Percentiles rank a stretch among this genome's conserved stretches.
These are phyloP conservation scores for Drosophila nigrodunni DNA, from an alignment of 1,140 invertebrate genomes.

Conservation along the genomic window DNA sequence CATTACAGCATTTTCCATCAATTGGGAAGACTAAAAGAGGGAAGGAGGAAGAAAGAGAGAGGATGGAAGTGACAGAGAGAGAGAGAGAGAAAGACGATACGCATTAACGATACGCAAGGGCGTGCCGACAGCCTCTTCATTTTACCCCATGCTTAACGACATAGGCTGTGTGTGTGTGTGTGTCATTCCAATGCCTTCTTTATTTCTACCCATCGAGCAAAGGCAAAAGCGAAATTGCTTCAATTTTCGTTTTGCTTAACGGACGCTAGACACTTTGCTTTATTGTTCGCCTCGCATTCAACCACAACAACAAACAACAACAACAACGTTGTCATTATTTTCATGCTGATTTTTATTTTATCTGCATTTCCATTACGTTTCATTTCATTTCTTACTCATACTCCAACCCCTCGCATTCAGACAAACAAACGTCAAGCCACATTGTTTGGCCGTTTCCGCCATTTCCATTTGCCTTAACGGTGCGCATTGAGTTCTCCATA, in stretches of 20 bases:
- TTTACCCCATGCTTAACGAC: slow-evolving; percentile 76
- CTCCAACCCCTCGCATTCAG: slow-evolving; percentile 8
- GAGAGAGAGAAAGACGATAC: slow-evolving; percentile 28
- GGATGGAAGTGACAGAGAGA: not conserved
- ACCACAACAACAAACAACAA: slow-evolving; percentile 18
- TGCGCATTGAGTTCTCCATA: slow-evolving; percentile 43
- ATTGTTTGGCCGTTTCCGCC: slow-evolving; percentile 20
- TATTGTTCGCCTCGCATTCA: slow-evolving; percentile 69
- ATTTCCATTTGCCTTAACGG: slow-evolving; percentile 43
- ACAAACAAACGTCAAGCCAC: slow-evolving; percentile 13
- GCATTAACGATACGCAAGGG: slow-evolving; percentile 79
- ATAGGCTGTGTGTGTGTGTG: slow-evolving; percentile 49
- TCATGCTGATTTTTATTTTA: slow-evolving; percentile 83
- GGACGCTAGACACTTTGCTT: slow-evolving; percentile 78
- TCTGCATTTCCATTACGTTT: slow-evolving; percentile 81
- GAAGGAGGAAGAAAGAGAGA: not conserved
- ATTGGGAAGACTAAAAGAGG: slow-evolving; percentile 33
- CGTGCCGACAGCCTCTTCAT: slow-evolving; percentile 81
- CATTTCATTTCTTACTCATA: slow-evolving; percentile 50
- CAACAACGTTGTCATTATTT: slow-evolving; percentile 76
- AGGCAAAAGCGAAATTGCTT: slow-evolving; percentile 72
- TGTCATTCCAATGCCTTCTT: slow-evolving; percentile 59
- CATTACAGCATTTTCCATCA: slow-evolving; percentile 83
- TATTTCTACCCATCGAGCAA: slow-evolving; percentile 48
- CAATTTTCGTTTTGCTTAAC: slow-evolving; percentile 83